Conservation (phyloP, 2,888 invertebrate species). For the Papilio elwesi region DNA sequence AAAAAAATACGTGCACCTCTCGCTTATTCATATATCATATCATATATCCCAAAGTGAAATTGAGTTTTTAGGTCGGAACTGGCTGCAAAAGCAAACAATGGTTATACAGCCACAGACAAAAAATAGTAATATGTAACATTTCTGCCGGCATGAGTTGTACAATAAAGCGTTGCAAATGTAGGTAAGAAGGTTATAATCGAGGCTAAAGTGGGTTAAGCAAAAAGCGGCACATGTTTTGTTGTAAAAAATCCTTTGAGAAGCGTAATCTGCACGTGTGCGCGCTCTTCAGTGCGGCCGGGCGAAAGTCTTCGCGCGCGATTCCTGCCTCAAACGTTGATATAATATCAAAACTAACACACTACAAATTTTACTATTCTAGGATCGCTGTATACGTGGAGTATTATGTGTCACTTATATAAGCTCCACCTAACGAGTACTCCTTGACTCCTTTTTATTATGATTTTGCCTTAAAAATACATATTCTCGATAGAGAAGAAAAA, state of each 20-base stretch:
- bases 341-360: neutral
- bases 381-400: too few relatives aligned
- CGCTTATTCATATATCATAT: too few relatives aligned
- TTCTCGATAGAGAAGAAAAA: too few relatives aligned
- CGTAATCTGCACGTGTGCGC: conserved; percentile 79
- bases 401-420: too few relatives aligned
- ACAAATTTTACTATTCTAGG: neutral
- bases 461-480: too few relatives aligned
- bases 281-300: conserved; percentile 63
- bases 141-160: conserved; percentile 66
- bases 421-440: too few relatives aligned
- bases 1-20: too few relatives aligned
- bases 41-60: neutral
- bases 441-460: too few relatives aligned
- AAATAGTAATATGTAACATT: conserved; percentile 38
- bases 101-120: conserved; percentile 25
- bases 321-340: conserved; percentile 24
- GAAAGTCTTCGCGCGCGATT: conserved; percentile 66
- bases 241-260: conserved; percentile 79
- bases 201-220: conserved; percentile 83
- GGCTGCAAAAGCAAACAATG: conserved; percentile 19
- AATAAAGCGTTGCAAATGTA: conserved; percentile 80
- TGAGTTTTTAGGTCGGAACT: conserved; percentile 13
- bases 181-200: conserved; percentile 84
- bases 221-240: conserved; percentile 82